phyloP scores from a whole-genome alignment of 2,797 vertebrate species.

The Alosa sapidissima region DNA sequence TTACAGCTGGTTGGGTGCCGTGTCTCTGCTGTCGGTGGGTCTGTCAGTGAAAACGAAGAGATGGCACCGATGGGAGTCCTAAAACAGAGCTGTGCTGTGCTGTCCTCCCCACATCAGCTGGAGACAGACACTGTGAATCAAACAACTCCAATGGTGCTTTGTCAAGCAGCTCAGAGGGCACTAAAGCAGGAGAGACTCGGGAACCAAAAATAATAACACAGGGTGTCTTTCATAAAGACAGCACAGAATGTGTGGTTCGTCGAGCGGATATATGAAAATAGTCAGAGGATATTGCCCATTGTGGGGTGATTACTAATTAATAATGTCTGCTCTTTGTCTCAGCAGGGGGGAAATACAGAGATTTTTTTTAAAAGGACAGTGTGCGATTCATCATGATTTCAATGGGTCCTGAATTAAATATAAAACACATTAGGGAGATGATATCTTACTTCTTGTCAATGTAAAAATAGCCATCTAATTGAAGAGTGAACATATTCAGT shows the following conservation, averaged over 20 bases:
- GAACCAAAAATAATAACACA: not conserved
- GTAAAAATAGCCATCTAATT: slow-evolving; percentile 60
- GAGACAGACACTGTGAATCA: not conserved
- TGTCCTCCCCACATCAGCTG: not conserved
- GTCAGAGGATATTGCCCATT: slow-evolving; percentile 5
- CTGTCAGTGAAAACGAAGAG: not conserved
- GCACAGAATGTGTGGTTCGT: not conserved
- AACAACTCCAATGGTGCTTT: not conserved
- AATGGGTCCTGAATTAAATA: slow-evolving; percentile 58
- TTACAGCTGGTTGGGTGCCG: not conserved
- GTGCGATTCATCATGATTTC: slow-evolving; percentile 45
- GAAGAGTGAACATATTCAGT: slow-evolving; percentile 56
- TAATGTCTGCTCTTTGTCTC: slow-evolving; percentile 35
- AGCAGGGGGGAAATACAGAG: slow-evolving; percentile 31
- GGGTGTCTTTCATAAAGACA: not conserved
- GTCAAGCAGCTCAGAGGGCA: not conserved
- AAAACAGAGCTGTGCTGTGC: not conserved
- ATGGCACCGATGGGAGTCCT: not conserved
- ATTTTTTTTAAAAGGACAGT: slow-evolving; percentile 33
- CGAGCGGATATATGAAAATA: not conserved
- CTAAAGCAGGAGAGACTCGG: not conserved
- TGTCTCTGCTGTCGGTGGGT: not conserved
- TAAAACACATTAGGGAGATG: slow-evolving; percentile 57
- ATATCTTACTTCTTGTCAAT: slow-evolving; percentile 55
- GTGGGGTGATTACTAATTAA: slow-evolving; percentile 33